phyloP scores from a whole-genome alignment of 2,888 invertebrate genomes.

The Helleia helle region DNA sequence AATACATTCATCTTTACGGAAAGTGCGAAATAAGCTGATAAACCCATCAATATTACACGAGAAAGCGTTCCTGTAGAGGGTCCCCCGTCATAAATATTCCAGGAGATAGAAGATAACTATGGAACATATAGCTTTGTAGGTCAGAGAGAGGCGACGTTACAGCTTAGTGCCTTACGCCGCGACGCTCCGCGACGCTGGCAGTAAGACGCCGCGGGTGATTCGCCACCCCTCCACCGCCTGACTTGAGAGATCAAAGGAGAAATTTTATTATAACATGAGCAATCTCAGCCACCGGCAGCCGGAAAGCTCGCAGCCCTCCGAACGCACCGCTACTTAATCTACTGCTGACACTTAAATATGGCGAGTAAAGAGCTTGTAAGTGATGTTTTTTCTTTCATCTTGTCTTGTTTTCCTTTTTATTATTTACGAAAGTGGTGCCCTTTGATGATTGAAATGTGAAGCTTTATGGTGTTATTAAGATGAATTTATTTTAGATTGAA shows the following conservation, averaged over 20 bases:
- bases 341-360: conserved; percentile 19
- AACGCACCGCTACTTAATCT: conserved; percentile 42
- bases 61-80: conserved; percentile 55
- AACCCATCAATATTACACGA: conserved; percentile 44
- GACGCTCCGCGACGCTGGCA: conserved; percentile 32
- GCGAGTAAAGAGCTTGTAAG: conserved; percentile 9
- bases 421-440: too few relatives aligned
- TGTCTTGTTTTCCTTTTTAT: conserved; percentile 6
- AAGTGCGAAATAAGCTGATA: conserved; percentile 42
- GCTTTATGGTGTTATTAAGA: background rate
- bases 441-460: conserved; percentile 2
- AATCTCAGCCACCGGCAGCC: too few relatives aligned
- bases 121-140: conserved; percentile 39
- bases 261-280: conserved; percentile 50
- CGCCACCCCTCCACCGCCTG: conserved; percentile 41
- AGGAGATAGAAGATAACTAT: conserved; percentile 28
- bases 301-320: conserved; percentile 33
- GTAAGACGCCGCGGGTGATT: conserved; percentile 45
- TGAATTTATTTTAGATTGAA: too few relatives aligned
- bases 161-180: conserved; percentile 41
- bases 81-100: conserved; percentile 59
- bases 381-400: conserved; percentile 9
- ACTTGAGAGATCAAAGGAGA: conserved; percentile 56
- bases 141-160: conserved; percentile 44
- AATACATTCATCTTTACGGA: conserved; percentile 51